Evolutionary conservation across 2,797 vertebrate species (phyloP), one percentile per base, ranked within the genome.

Genomic region (Stomatorhinus walkeri): DNA sequence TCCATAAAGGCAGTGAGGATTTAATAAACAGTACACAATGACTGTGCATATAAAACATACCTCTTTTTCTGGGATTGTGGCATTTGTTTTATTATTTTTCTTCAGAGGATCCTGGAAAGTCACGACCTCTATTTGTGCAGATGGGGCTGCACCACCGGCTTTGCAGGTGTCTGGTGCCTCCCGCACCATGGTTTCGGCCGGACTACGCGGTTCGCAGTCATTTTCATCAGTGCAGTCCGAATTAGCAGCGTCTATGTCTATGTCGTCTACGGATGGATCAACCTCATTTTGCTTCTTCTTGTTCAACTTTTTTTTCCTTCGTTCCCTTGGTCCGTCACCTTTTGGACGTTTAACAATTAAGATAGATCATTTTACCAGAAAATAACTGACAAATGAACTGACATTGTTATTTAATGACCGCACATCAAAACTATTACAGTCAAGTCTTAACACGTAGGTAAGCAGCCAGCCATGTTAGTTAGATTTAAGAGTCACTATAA

Each of bases 101-200:
- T 94, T 96, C 16, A 36, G 91, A 10, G 93, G 95, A 91, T 96
- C 94, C 85, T 94, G 93, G 91, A 97, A 98, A 0, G 91, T 94
- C n/a, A 98, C 94, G 0, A 97, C 94, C 90, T 96, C 94, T 16
- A 97, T 94, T 0, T 8, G 90, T 1, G 19, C 89, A 48, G 10
- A 48, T 1, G 4, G 0, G 32, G 32, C 0, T 16, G 81, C 1
- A 10, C 2, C 9, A 1, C 6, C n/a, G 48, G 32, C 10, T 40
- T 5, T 51, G 9, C 79, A 36, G 22, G 61, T 8, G n/a, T 49
- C 72, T 61, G 36, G 43, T 3, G 49, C 52, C 14, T 52, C 36
- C 14, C 16, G 9, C 5, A 56, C 3, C 1, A 59, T 87, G 85
- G 28, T 16, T 54, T 91, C 14, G 8, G 51, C 2, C 0, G 16